Evolutionary conservation across 2,797 vertebrate genomes (phyloP), one percentile per base, ranked within the genome.

Genomic region (Neopelma chrysocephalum): DNA sequence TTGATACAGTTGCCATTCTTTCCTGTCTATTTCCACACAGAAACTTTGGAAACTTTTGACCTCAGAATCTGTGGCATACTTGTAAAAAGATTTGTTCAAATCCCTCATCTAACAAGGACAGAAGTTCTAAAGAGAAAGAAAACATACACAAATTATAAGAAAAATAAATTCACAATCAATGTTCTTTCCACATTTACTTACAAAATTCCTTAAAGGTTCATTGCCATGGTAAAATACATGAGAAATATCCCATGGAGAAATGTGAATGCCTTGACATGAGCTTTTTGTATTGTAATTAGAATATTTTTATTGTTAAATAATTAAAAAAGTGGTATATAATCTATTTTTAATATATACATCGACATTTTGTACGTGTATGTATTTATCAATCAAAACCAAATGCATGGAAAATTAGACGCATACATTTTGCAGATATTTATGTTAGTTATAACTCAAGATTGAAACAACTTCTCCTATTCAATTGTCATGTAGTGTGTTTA

Each of bases 141-240:
- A 97, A 96, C 86, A 97, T 91, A 94, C 69, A 96, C 50, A 93
- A 96, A 89, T 73, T 89, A 65, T 69, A 96, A 94, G 90, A 96
- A 96, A 97, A 98, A 98, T 95, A 97, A 97, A 97, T 97, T 94
- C 50, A 77, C 66, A 96, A 96, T 96, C 92, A 96, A 78, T 54
- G 21, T 76, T 96, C 97, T 97, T 97, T 72, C 83, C 73, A 90
- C 78, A 94, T 79, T 96, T 94, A 94, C 75, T 93, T 95, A 84
- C 11, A 96, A 96, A 96, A 84, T 72, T 95, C 87, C 86, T 90
- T 94, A 80, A 96, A 77, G 88, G 92, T 97, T 95, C 95, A 96
- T 87, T 97, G 88, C 89, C 75, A 64, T 87, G 36, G 22, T 83
- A 93, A 34, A 94, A 61, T 65, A 89, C 10, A 72, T 42, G 77